Percentiles rank a stretch among this genome's conserved stretches.
Evolutionary conservation across 1,140 invertebrate genomes (phyloP).

Genomic region (Drosophila prosaltans): DNA sequence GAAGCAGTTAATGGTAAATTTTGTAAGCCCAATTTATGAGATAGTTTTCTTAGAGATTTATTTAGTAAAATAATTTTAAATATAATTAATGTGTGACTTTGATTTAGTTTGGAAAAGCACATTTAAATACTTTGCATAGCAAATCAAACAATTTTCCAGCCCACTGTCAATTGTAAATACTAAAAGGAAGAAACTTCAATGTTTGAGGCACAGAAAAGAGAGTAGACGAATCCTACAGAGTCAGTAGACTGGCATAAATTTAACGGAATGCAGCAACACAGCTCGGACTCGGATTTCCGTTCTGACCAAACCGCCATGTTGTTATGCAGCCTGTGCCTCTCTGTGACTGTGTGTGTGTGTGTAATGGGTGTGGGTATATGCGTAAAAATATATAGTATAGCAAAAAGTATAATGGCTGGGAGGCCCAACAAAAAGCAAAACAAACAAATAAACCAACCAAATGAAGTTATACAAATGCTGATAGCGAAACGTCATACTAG

Average conservation of each 20-base stretch:
- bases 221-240: neutral
- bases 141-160: no score
- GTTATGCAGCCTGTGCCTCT: slow-evolving; percentile 53
- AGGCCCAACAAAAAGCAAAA: slow-evolving; percentile 32
- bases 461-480: slow-evolving; percentile 76
- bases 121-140: no score
- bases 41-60: no score
- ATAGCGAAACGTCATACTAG: slow-evolving; percentile 47
- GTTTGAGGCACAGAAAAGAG: slow-evolving; percentile 25
- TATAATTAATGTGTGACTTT: no score
- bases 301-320: slow-evolving; percentile 70
- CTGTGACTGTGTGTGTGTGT: slow-evolving; percentile 24
- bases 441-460: slow-evolving; percentile 51
- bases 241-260: slow-evolving; percentile 71
- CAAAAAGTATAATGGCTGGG: slow-evolving; percentile 35
- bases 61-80: no score
- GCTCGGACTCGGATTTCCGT: slow-evolving; percentile 75
- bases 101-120: no score
- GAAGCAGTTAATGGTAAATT: no score
- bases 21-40: no score
- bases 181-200: slow-evolving; percentile 18
- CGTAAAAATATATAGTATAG: slow-evolving; percentile 62
- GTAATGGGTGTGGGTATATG: slow-evolving; percentile 23
- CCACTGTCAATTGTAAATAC: slow-evolving; percentile 31
- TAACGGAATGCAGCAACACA: slow-evolving; percentile 65